A percentile compares a stretch with the other conserved stretches of the same genome.
Conservation (phyloP, 2,888 invertebrate species). For the Nephrotoma flavescens region DNA sequence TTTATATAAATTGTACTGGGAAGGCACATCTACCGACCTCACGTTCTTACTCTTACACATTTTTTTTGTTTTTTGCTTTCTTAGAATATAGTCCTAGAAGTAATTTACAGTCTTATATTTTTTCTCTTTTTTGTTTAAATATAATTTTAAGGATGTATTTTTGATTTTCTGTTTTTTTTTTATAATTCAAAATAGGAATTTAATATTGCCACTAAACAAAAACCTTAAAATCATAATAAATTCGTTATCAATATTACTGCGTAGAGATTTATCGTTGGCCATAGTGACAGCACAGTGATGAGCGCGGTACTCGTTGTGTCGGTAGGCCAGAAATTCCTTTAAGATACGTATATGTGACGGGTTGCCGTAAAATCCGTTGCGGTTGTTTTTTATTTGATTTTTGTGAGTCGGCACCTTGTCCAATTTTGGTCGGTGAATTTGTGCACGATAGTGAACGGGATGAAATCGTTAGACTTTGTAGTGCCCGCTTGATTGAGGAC, state of each 20-base stretch:
- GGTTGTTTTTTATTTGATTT: slow-evolving; percentile 34
- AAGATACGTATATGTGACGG: slow-evolving; percentile 66
- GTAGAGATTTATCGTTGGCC: slow-evolving; percentile 22
- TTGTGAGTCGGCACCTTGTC: neutral
- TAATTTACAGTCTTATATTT: neutral
- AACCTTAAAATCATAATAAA: neutral
- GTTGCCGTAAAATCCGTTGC: slow-evolving; percentile 61
- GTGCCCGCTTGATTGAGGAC: slow-evolving; percentile 54
- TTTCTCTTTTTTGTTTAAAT: neutral
- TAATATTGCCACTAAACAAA: neutral
- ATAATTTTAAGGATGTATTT: neutral
- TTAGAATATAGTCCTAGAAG: neutral
- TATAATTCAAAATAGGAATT: neutral
- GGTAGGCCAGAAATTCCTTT: slow-evolving; percentile 68
- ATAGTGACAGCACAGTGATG: slow-evolving; percentile 26
- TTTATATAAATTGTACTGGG: neutral
- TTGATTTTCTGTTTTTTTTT: neutral
- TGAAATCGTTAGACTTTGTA: slow-evolving; percentile 50
- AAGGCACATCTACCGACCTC: neutral
- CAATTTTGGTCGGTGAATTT: slow-evolving; percentile 27
- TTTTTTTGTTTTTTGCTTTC: neutral
- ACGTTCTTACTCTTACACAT: neutral
- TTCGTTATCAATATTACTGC: neutral
- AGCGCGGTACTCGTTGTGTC: slow-evolving; percentile 62
- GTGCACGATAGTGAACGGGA: slow-evolving; percentile 49